Percentiles rank a stretch among this genome's conserved stretches.
These are phyloP conservation scores for Periophthalmodon schlosseri DNA, from an alignment of 2,113 vertebrate genomes.

Conservation along the genomic window DNA sequence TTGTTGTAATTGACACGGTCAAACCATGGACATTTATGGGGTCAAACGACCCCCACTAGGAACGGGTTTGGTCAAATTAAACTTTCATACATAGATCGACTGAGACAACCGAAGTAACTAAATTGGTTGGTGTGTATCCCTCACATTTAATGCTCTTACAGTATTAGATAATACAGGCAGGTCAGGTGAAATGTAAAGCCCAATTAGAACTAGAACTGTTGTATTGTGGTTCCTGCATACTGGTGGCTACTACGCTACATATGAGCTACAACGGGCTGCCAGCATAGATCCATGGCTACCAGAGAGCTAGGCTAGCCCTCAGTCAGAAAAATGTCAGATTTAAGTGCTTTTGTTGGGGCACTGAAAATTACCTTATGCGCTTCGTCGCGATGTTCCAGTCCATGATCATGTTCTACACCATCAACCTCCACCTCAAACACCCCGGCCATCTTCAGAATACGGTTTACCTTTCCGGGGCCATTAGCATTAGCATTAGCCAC, in stretches of 20 bases:
- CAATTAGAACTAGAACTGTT: not conserved
- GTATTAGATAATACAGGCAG: not conserved
- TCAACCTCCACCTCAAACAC: constrained; percentile 85
- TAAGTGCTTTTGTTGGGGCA: too few relatives aligned
- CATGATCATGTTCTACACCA: constrained; percentile 80
- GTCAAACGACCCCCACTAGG: not conserved
- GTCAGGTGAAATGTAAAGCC: not conserved
- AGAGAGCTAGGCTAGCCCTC: not conserved
- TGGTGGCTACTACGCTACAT: too few relatives aligned
- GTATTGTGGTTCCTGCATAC: not conserved
- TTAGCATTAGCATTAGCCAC: constrained; percentile 56
- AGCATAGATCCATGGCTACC: not conserved
- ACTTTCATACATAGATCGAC: not conserved
- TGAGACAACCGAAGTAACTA: not conserved
- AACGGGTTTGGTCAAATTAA: not conserved
- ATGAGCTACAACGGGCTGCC: not conserved
- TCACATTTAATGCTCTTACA: not conserved
- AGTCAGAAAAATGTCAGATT: not conserved
- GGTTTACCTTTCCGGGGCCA: constrained; percentile 60
- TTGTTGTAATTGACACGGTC: not conserved
- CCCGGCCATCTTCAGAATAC: constrained; percentile 80
- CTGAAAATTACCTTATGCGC: constrained; percentile 62
- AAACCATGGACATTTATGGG: not conserved
- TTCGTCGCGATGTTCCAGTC: constrained; percentile 67
- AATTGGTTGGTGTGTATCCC: not conserved